Evolutionary conservation across 2,888 invertebrate species (phyloP).

Genomic region (Lingula anatina): DNA sequence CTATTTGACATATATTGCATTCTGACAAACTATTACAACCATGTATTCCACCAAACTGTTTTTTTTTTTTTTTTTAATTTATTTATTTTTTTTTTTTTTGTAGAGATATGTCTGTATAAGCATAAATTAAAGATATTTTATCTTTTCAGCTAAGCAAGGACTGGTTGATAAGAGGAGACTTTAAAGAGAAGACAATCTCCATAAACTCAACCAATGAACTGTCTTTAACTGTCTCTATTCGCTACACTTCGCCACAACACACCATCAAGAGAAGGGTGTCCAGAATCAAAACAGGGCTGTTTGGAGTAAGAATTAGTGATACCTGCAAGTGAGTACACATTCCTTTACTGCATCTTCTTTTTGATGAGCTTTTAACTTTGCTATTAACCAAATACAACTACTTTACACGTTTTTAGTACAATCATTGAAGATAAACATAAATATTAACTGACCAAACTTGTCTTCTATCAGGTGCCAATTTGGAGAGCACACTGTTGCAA

Average conservation of each 20-base stretch:
- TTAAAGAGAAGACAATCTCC: slow-evolving; percentile 67
- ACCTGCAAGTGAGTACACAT: slow-evolving; percentile 72
- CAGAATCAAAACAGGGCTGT: slow-evolving; percentile 80
- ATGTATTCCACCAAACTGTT: neutral
- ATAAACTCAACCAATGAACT: slow-evolving; percentile 60
- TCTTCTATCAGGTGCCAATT: too few species aligned
- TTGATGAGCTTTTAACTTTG: too few species aligned
- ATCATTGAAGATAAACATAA: too few species aligned
- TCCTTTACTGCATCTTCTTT: neutral
- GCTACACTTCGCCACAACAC: slow-evolving; percentile 80
- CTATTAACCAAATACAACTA: too few species aligned
- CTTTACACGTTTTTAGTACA: too few species aligned
- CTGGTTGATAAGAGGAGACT: slow-evolving; percentile 68
- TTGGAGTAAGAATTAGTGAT: slow-evolving; percentile 84
- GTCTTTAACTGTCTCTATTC: slow-evolving; percentile 66
- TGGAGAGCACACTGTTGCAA: too few species aligned
- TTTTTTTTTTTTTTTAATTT: slow-evolving; percentile 12
- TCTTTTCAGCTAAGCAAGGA: slow-evolving; percentile 70
- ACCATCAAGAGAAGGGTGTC: slow-evolving; percentile 79
- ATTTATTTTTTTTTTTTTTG: too few species aligned
- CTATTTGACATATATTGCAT: neutral
- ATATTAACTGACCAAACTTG: too few species aligned
- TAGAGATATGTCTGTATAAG: too few species aligned
- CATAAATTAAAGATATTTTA: too few species aligned
- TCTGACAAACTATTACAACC: neutral